phyloP scores from a whole-genome alignment of 2,797 vertebrate genomes.

The Orestias chungarensis region DNA sequence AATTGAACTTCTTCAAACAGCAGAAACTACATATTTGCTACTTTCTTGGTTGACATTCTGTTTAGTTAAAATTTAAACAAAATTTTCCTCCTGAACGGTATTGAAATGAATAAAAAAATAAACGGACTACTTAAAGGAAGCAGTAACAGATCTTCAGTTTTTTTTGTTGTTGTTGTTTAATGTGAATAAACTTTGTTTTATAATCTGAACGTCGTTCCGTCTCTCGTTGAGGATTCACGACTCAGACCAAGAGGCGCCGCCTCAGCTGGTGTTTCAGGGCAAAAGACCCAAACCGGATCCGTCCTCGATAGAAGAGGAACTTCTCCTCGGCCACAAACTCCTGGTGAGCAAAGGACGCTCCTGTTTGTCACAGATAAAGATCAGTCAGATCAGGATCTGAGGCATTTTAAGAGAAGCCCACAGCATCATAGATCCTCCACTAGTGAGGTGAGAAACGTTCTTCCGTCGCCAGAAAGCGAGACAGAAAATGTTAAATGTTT shows the following conservation, averaged over 20 bases:
- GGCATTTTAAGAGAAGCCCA: no score
- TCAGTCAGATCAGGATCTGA: no score
- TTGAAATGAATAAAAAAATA: background rate
- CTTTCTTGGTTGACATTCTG: background rate
- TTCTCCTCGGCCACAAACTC: constrained; percentile 66
- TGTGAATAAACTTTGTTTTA: background rate
- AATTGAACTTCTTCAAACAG: background rate
- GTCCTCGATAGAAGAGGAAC: constrained; percentile 62
- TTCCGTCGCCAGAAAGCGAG: no score
- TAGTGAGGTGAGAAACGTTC: no score
- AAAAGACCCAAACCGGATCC: constrained; percentile 66
- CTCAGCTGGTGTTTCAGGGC: constrained; percentile 49
- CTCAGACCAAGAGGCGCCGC: constrained; percentile 47
- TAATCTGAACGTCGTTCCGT: background rate
- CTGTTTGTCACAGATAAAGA: no score
- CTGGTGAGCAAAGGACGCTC: constrained; percentile 60
- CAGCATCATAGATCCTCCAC: no score
- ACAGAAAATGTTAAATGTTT: no score
- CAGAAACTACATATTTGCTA: background rate
- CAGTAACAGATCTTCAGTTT: no score
- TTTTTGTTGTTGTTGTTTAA: background rate
- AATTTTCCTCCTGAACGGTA: background rate
- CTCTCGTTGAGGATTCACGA: constrained; percentile 49
- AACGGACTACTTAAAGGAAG: no score
- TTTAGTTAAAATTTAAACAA: background rate